Percentiles rank a stretch among this genome's conserved stretches.
These are phyloP conservation scores for Actenoides hombroni DNA, from an alignment of 2,113 vertebrate species.

Conservation along the genomic window DNA sequence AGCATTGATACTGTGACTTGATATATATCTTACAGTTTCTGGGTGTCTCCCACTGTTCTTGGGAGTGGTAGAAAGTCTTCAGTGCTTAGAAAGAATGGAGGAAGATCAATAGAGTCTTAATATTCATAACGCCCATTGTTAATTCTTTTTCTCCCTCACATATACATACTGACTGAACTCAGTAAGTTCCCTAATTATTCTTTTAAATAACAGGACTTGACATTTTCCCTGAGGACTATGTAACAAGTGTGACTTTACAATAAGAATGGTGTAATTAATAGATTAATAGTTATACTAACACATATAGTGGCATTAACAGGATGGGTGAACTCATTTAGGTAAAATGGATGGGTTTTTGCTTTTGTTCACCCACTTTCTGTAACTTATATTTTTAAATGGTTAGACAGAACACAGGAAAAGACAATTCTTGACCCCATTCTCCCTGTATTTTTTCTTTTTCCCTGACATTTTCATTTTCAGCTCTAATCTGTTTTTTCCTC, in stretches of 20 bases:
- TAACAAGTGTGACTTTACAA: background rate
- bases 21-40: background rate
- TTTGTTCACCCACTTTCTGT: background rate
- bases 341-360: background rate
- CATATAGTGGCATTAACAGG: background rate
- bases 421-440: background rate
- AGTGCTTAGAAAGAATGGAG: background rate
- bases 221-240: background rate
- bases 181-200: background rate
- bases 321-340: background rate
- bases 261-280: background rate
- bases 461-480: background rate
- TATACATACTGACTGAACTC: background rate
- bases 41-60: background rate
- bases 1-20: background rate
- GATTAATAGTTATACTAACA: slow-evolving; percentile 1
- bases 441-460: background rate
- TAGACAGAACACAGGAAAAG: background rate
- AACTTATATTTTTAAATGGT: background rate
- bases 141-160: background rate
- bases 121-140: background rate
- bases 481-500: background rate
- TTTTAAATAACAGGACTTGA: slow-evolving; percentile 15
- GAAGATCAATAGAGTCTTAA: background rate
- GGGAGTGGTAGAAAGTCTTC: background rate